These are phyloP conservation scores for Aspidiotus rigidus DNA, from an alignment of 2,888 invertebrate genomes.

Conservation along the genomic window DNA sequence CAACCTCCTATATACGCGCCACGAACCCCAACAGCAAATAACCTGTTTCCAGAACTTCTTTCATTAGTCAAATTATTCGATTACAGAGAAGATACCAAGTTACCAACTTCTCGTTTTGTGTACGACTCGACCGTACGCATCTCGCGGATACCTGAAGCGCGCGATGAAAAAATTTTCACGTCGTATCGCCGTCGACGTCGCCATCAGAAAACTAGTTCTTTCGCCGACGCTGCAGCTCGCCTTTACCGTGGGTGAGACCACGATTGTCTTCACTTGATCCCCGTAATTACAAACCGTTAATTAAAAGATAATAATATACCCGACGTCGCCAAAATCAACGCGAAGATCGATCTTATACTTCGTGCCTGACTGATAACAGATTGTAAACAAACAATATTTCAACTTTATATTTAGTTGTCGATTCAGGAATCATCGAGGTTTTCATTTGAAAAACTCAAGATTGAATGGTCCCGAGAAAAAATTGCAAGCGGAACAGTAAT, in stretches of 20 bases:
- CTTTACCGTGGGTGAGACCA: not conserved
- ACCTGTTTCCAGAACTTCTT: constrained; percentile 32
- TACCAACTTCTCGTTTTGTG: not conserved
- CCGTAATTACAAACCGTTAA: too few species aligned
- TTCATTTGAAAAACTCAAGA: too few species aligned
- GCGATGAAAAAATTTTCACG: not conserved
- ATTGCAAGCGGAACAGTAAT: too few species aligned
- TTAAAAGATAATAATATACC: too few species aligned
- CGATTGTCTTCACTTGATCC: too few species aligned
- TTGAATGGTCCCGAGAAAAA: too few species aligned
- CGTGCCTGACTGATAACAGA: too few species aligned
- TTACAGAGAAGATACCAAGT: constrained; percentile 14
- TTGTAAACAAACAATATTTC: too few species aligned
- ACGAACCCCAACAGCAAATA: constrained; percentile 31
- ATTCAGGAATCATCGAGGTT: too few species aligned
- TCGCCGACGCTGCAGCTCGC: not conserved
- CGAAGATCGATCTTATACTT: constrained; percentile 13
- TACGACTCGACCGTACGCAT: not conserved
- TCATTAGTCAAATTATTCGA: constrained; percentile 32
- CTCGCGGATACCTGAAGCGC: not conserved
- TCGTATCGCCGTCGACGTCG: not conserved
- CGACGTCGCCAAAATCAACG: not conserved
- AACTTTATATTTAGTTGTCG: too few species aligned
- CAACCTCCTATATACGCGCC: too few species aligned
- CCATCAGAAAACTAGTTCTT: not conserved